These are phyloP conservation scores for Chaunax sp. DNA, from an alignment of 2,797 vertebrate genomes.

Conservation along the genomic window DNA sequence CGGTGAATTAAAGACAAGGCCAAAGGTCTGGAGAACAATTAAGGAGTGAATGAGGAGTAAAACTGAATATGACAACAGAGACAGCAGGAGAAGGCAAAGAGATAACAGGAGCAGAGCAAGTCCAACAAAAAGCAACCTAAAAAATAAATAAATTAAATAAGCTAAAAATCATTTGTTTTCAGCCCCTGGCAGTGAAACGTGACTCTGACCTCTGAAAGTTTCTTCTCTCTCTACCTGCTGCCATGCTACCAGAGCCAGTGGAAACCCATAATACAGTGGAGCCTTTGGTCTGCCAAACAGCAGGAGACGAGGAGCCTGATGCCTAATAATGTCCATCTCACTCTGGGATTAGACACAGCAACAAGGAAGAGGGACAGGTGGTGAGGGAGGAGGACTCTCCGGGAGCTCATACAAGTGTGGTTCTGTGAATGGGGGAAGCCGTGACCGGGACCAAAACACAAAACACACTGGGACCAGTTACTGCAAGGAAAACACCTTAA, in stretches of 20 bases:
- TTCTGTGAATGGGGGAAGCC: constrained; percentile 49
- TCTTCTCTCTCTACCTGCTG: constrained; percentile 23
- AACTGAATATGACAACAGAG: no score
- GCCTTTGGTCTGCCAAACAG: constrained; percentile 44
- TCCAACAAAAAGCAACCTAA: neutral
- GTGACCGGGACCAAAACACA: constrained; percentile 48
- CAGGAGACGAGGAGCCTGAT: constrained; percentile 57
- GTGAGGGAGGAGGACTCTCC: constrained; percentile 53
- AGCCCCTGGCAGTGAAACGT: constrained; percentile 29
- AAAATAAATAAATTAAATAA: neutral
- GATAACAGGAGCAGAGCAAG: constrained; percentile 8
- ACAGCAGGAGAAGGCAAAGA: neutral
- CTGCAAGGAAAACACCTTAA: neutral
- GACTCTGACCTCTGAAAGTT: constrained; percentile 4
- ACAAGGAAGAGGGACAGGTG: constrained; percentile 52
- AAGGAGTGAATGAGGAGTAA: no score
- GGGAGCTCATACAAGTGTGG: constrained; percentile 35
- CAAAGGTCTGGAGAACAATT: no score
- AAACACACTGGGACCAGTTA: constrained; percentile 15
- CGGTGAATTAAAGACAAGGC: no score
- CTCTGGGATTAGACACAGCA: constrained; percentile 68
- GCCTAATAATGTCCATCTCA: constrained; percentile 73
- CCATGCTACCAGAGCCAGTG: constrained; percentile 32
- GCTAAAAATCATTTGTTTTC: neutral
- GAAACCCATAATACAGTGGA: constrained; percentile 25